Percentiles rank a stretch among this genome's conserved stretches.
Evolutionary conservation across 2,113 vertebrate genomes (phyloP).

Genomic region (Hymenochirus boettgeri): DNA sequence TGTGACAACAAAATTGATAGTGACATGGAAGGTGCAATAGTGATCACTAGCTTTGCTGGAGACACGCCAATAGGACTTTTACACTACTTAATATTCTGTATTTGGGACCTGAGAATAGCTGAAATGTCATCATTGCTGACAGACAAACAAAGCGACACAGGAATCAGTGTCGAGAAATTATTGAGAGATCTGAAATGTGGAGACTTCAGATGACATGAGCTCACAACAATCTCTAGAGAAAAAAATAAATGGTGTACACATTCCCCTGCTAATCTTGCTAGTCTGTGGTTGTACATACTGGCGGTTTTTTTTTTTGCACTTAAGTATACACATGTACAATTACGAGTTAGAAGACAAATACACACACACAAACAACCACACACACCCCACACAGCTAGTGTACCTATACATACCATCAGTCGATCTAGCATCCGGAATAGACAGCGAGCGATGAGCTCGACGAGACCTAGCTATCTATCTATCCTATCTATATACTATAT

Average conservation of each 20-base stretch:
- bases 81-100: slow-evolving; percentile 34
- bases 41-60: slow-evolving; percentile 26
- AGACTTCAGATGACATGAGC: slow-evolving; percentile 24
- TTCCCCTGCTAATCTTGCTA: slow-evolving; percentile 39
- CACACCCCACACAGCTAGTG: no score
- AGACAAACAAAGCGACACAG: slow-evolving; percentile 35
- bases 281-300: slow-evolving; percentile 40
- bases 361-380: no score
- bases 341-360: no score
- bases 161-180: slow-evolving; percentile 30
- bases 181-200: slow-evolving; percentile 36
- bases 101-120: slow-evolving; percentile 14
- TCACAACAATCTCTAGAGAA: no score
- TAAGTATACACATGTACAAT: slow-evolving; percentile 39
- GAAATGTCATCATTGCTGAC: slow-evolving; percentile 33
- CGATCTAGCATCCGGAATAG: no score
- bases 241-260: slow-evolving; percentile 43
- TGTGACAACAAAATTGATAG: slow-evolving; percentile 36
- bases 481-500: no score
- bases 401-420: no score
- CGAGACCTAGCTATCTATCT: no score
- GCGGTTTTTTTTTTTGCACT: slow-evolving; percentile 35
- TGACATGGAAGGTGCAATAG: slow-evolving; percentile 40
- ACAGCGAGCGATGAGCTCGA: no score
- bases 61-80: slow-evolving; percentile 24